Evolutionary conservation across 2,113 vertebrate genomes (phyloP).

Genomic region (Galbula dea): DNA sequence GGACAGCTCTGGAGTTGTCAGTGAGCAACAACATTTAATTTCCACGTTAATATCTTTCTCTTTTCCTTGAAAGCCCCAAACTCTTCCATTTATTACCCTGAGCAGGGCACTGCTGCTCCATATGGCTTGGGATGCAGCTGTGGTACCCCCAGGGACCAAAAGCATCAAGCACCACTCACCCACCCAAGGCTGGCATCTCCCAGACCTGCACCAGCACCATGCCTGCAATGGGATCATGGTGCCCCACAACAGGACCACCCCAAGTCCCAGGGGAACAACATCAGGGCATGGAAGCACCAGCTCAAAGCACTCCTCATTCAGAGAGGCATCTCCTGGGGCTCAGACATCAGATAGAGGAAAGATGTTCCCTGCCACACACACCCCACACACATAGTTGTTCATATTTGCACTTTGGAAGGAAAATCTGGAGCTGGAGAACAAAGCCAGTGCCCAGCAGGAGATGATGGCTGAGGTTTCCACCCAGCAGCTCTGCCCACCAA

Average conservation of each 20-base stretch:
- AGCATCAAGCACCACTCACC: neutral
- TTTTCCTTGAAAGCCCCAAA: neutral
- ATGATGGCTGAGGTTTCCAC: neutral
- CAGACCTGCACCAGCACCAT: neutral
- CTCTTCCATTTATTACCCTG: rapidly evolving
- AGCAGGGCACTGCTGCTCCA: neutral
- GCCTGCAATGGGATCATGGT: too few relatives aligned
- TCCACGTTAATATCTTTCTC: neutral
- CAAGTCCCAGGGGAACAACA: neutral
- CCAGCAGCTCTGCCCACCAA: neutral
- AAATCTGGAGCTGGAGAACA: neutral
- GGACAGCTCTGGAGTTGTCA: neutral
- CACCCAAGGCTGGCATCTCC: rapidly evolving
- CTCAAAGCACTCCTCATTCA: neutral
- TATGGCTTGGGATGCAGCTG: neutral
- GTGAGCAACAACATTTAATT: neutral
- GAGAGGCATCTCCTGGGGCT: neutral
- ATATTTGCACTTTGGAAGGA: neutral
- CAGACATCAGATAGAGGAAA: rapidly evolving
- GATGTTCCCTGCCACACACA: neutral
- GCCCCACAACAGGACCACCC: neutral
- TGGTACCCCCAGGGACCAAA: neutral
- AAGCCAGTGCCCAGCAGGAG: neutral
- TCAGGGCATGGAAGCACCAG: neutral
- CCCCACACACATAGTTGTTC: rapidly evolving